phyloP scores from a whole-genome alignment of 2,797 vertebrate genomes.

The Sternarchorhynchus goeldii region DNA sequence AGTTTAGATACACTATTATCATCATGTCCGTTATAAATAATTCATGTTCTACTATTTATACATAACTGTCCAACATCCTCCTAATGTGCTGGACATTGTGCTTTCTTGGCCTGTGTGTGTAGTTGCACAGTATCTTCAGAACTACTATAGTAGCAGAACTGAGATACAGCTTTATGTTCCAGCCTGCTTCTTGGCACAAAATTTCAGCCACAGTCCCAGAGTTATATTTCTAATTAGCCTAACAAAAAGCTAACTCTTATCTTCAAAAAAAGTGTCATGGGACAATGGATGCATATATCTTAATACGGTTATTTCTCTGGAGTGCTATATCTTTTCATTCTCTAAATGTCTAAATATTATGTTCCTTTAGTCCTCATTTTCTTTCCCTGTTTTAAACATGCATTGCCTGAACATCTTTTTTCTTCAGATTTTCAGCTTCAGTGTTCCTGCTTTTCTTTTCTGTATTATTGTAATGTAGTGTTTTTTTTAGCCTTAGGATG shows the following conservation, averaged over 20 bases:
- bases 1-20: not conserved
- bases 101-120: not conserved
- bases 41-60: not conserved
- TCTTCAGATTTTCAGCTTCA: not conserved
- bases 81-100: not conserved
- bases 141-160: not conserved
- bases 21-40: not conserved
- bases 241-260: not conserved
- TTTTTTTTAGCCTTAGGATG: conserved; percentile 34
- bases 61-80: not conserved
- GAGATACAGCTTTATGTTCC: not conserved
- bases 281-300: not conserved
- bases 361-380: not conserved
- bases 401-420: conserved; percentile 6
- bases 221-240: conserved; percentile 6
- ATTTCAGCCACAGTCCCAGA: not conserved
- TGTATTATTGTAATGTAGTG: conserved; percentile 28
- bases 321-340: not conserved
- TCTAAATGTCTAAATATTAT: not conserved
- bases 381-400: conserved; percentile 3
- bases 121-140: not conserved
- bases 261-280: not conserved
- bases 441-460: conserved; percentile 14
- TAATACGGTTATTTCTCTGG: not conserved
- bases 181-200: not conserved